Conservation (phyloP, 2,888 invertebrate genomes). For the Ochropacha duplaris region DNA sequence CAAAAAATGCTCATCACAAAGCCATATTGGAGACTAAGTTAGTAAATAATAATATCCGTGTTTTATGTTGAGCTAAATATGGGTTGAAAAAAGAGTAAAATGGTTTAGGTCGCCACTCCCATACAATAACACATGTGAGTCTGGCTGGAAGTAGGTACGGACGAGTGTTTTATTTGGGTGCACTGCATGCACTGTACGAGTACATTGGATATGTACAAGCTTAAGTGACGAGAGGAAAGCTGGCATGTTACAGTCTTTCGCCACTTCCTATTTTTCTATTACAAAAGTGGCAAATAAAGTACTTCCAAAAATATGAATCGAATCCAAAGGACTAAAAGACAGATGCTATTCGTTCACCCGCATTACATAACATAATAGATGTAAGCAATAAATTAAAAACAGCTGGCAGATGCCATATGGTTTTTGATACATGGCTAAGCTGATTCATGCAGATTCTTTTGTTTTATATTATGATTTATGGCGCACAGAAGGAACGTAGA, state of each 20-base stretch:
- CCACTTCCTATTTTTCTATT: too few relatives aligned
- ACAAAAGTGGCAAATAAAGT: too few relatives aligned
- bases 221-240: not conserved
- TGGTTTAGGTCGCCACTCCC: not conserved
- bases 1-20: not conserved
- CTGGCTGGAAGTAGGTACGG: not conserved
- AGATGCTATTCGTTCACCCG: not conserved
- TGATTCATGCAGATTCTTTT: not conserved
- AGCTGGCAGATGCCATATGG: not conserved
- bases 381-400: not conserved
- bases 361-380: not conserved
- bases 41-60: not conserved
- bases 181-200: too few relatives aligned
- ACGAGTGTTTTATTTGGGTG: not conserved
- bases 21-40: not conserved
- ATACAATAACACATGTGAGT: not conserved
- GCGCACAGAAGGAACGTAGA: not conserved
- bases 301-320: not conserved
- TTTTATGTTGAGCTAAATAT: not conserved
- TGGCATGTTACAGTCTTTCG: not conserved
- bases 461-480: not conserved
- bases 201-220: not conserved
- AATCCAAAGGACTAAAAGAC: not conserved
- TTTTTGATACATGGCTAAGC: not conserved
- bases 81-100: not conserved